Evolutionary conservation across 2,888 invertebrate genomes (phyloP).

Genomic region (Periphyllus acericola): DNA sequence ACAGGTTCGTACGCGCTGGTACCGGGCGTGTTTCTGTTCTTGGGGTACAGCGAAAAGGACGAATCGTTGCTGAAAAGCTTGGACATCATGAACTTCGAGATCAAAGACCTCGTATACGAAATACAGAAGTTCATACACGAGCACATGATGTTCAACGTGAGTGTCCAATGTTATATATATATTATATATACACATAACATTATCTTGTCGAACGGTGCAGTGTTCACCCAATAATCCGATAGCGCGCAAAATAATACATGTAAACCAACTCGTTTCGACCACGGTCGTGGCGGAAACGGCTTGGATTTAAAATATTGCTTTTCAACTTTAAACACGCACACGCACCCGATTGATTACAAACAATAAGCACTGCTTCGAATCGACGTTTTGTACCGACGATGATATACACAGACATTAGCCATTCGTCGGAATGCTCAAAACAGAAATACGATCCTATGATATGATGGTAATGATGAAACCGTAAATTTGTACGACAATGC

Average conservation of each 20-base stretch:
- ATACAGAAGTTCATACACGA: constrained; percentile 78
- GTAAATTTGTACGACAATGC: neutral
- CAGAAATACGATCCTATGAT: neutral
- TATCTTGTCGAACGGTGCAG: no score
- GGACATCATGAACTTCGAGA: constrained; percentile 78
- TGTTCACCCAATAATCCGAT: no score
- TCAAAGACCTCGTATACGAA: constrained; percentile 84
- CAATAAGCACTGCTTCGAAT: no score
- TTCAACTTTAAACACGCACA: no score
- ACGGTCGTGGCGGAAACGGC: no score
- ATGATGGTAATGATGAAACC: neutral
- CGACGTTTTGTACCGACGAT: neutral
- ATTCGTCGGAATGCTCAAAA: neutral
- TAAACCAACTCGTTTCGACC: no score
- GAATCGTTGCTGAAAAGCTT: constrained; percentile 78
- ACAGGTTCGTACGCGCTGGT: constrained; percentile 80
- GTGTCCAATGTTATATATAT: neutral
- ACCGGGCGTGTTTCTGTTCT: constrained; percentile 87
- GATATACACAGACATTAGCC: neutral
- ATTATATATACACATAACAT: no score
- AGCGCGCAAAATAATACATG: no score
- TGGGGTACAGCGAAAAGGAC: constrained; percentile 91
- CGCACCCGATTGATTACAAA: neutral
- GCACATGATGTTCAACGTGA: constrained; percentile 64
- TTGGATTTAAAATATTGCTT: no score